Base-by-base conservation (phyloP, 2,797 vertebrate genomes). In the Mallotus villosus region DNA sequence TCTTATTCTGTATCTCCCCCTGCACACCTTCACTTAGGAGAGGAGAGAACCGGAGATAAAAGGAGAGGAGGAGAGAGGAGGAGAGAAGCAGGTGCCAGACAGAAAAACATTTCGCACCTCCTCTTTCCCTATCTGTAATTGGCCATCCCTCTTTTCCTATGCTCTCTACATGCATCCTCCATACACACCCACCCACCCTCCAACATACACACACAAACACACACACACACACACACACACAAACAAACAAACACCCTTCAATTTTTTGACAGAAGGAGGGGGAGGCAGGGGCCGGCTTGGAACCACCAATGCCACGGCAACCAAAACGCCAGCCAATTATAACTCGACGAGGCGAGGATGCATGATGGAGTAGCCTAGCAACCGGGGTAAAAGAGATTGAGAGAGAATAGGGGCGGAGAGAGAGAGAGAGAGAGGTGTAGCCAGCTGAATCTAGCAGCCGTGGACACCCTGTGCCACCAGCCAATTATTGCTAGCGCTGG, bases 361-460 rank as follows among this genome's bases (percentile, higher is more conserved):
- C 88, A 68, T 85, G 84, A 93, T 91, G 91, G 89, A 92, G 95
- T 95, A 94, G 93, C 95, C 92, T 95, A 95, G 95, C 94, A 96
- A 96, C 94, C 58, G 82, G 87, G 87, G 87, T 85, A 80, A 80
- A 69, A 77, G 63, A 76, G 74, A 78, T 77, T 60, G n/a, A 61
- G 65, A 63, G 57, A 70, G 58, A 63, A 76, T 75, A 51, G 25
- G 61, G 66, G 55, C 87, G 89, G 37, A 68, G 59, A 68, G 59
- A 73, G 37, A 68, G 59, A 68, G 59, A 73, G 53, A 63, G 57
- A 81, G 85, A 75, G 46, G 73, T 57, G 77, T 74, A 83, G 79
- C 58, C 55, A 68, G 60, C 68, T 71, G 76, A 72, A 74, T 74
- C 68, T 63, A 53, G 67, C 74, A 66, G 63, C 73, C 71, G 66